Conservation (phyloP, 2,797 vertebrate species). For the Psittacula echo region DNA sequence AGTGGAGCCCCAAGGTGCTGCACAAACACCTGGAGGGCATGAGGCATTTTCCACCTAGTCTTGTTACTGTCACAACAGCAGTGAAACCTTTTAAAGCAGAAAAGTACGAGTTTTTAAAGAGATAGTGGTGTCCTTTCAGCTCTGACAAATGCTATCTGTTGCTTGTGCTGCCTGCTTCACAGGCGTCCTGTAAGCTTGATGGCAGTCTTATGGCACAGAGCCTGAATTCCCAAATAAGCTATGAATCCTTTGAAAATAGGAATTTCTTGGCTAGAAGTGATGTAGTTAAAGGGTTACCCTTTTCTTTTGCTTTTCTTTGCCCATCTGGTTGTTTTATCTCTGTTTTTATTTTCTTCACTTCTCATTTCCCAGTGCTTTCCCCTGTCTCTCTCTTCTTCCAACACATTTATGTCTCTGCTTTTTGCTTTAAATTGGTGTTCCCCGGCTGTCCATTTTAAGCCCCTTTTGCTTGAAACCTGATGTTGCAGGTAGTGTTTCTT, state of each 20-base stretch:
- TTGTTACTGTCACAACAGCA: slow-evolving; percentile 49
- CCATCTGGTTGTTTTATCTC: neutral
- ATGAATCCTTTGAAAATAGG: neutral
- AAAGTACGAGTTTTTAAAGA: neutral
- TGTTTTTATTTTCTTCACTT: neutral
- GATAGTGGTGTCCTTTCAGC: neutral
- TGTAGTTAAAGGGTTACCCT: neutral
- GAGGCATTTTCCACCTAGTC: slow-evolving; percentile 14
- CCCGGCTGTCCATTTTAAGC: neutral
- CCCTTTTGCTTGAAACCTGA: neutral
- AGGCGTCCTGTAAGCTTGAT: rapidly evolving
- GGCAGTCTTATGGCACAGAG: neutral
- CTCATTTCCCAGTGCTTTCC: neutral
- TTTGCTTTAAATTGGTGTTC: neutral
- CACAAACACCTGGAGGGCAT: neutral
- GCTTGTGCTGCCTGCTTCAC: neutral
- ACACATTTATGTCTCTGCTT: neutral
- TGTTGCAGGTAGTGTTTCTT: neutral
- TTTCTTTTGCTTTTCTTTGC: neutral
- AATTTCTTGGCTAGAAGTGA: neutral
- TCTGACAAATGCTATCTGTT: neutral
- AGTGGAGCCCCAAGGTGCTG: neutral
- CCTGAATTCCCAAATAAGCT: neutral
- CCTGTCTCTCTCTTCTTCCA: neutral
- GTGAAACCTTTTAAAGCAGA: neutral